Percentiles rank a stretch among this genome's conserved stretches.
Evolutionary conservation across 2,888 invertebrate species (phyloP).

Genomic region (Acutogordius australiensis): DNA sequence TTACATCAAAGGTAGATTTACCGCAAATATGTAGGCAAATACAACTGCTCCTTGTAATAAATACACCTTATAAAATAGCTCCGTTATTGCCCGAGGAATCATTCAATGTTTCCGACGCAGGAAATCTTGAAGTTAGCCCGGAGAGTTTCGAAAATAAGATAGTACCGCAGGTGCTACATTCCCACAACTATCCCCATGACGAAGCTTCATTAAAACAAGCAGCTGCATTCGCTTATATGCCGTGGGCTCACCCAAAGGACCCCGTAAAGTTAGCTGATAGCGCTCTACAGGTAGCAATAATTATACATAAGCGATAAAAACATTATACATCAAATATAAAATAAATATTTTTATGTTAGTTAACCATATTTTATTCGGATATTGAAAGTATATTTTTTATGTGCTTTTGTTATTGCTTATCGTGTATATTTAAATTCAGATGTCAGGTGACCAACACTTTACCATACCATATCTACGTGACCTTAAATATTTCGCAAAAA

Average conservation of each 20-base stretch:
- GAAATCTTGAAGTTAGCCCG: neutral
- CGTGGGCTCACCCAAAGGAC: neutral
- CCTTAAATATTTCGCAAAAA: neutral
- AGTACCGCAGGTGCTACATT: neutral
- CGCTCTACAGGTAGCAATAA: neutral
- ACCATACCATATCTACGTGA: neutral
- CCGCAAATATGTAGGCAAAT: no score
- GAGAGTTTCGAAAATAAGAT: neutral
- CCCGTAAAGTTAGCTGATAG: neutral
- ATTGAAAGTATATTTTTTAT: no score
- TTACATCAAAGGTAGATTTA: no score
- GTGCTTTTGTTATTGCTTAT: no score
- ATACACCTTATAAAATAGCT: no score
- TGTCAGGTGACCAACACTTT: neutral
- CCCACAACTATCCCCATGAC: neutral
- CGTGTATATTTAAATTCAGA: no score
- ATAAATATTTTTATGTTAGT: no score
- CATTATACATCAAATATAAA: no score
- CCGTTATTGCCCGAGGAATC: neutral
- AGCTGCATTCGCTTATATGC: neutral
- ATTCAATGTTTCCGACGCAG: neutral
- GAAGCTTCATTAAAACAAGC: neutral
- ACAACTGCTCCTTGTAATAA: no score
- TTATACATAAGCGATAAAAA: no score
- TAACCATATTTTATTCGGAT: no score